Evolutionary conservation across 2,113 vertebrate genomes (phyloP).

Genomic region (Gracilinanus agilis): DNA sequence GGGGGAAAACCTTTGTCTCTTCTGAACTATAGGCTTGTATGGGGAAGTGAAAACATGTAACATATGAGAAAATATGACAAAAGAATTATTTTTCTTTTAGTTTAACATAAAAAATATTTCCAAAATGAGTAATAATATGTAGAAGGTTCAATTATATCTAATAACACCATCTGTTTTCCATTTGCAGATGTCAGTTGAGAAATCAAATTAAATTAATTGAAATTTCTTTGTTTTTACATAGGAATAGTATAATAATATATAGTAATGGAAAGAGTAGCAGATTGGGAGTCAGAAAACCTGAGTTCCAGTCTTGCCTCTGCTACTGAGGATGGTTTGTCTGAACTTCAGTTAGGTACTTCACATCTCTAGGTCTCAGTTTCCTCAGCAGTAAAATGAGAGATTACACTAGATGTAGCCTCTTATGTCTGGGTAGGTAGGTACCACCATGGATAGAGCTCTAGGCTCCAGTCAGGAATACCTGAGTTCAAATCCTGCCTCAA

Average conservation of each 20-base stretch:
- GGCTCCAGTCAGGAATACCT: too few relatives aligned
- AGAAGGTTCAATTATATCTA: background rate
- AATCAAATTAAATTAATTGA: background rate
- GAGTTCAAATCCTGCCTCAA: too few relatives aligned
- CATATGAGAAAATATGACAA: background rate
- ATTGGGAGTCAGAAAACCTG: background rate
- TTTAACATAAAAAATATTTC: background rate
- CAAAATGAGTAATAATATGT: background rate
- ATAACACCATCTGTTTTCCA: background rate
- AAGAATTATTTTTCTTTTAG: background rate
- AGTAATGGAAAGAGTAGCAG: background rate
- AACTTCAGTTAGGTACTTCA: background rate
- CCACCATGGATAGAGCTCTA: too few relatives aligned
- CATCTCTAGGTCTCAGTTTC: background rate
- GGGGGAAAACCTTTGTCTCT: background rate
- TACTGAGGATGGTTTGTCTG: background rate
- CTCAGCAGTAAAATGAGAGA: background rate
- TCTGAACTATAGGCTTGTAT: background rate
- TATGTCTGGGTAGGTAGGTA: background rate
- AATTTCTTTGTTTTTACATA: background rate
- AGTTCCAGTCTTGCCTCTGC: background rate
- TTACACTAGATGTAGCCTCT: background rate
- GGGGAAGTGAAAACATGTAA: background rate
- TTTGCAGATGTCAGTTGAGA: background rate
- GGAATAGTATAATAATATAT: background rate